Conservation (phyloP, 2,113 vertebrate species). For the Ahaetulla prasina region DNA sequence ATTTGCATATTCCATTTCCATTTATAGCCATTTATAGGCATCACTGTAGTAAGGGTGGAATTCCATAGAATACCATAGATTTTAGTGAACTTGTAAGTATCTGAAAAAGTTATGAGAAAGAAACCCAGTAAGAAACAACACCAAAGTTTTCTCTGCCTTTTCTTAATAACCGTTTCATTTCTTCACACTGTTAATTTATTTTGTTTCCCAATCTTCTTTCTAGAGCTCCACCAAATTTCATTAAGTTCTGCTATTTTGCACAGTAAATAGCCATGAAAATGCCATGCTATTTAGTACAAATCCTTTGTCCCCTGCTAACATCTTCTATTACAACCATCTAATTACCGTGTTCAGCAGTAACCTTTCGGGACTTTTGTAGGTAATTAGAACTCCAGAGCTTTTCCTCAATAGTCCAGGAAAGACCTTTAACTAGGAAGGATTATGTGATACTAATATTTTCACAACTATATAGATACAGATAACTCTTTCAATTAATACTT, state of each 20-base stretch:
- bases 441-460: conserved; percentile 66
- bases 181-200: conserved; percentile 1
- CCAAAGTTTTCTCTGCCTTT: neutral
- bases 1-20: too few relatives aligned
- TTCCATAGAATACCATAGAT: neutral
- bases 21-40: neutral
- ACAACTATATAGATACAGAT: conserved; percentile 57
- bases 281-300: conserved; percentile 66
- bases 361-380: conserved; percentile 70
- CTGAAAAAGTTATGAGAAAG: neutral
- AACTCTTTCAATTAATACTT: conserved; percentile 76
- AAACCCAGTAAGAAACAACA: neutral
- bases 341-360: conserved; percentile 68
- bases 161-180: neutral
- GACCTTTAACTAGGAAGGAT: conserved; percentile 72
- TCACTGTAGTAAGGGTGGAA: neutral
- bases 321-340: conserved; percentile 67
- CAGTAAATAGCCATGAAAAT: conserved; percentile 69
- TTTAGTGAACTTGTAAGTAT: neutral
- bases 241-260: conserved; percentile 58
- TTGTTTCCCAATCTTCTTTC: conserved; percentile 12
- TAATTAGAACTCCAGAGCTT: conserved; percentile 74
- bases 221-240: conserved; percentile 62
- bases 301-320: conserved; percentile 66
- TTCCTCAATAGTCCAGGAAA: conserved; percentile 68